phyloP scores from a whole-genome alignment of 2,797 vertebrate species.

The Luscinia luscinia region DNA sequence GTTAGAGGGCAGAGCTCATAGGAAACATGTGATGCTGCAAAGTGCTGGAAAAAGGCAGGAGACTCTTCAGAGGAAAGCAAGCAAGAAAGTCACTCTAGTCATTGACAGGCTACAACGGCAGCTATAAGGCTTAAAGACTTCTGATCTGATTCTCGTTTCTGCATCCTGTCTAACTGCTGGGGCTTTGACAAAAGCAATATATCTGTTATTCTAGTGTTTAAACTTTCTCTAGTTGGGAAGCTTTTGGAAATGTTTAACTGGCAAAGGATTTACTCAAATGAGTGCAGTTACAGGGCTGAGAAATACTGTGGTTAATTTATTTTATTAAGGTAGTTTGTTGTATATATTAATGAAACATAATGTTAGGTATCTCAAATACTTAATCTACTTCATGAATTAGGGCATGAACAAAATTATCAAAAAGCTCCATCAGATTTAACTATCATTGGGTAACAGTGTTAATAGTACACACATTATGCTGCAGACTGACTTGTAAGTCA shows the following conservation, averaged over 20 bases:
- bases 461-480: fast-evolving
- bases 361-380: background rate
- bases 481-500: background rate
- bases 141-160: background rate
- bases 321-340: background rate
- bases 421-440: background rate
- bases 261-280: background rate
- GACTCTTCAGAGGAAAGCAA: background rate
- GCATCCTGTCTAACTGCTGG: background rate
- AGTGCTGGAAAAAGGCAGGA: background rate
- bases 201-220: background rate
- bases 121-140: background rate
- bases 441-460: background rate
- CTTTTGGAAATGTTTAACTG: background rate
- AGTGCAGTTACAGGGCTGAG: background rate
- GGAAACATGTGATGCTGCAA: background rate
- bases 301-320: background rate
- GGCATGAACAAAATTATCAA: background rate
- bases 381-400: background rate
- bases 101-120: background rate
- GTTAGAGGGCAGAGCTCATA: background rate
- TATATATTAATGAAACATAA: background rate
- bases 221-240: background rate
- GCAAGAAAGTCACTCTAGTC: background rate
- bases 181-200: background rate